A percentile compares a stretch with the other conserved stretches of the same genome.
Evolutionary conservation across 2,888 invertebrate species (phyloP).

Genomic region (Cerastis leucographa): DNA sequence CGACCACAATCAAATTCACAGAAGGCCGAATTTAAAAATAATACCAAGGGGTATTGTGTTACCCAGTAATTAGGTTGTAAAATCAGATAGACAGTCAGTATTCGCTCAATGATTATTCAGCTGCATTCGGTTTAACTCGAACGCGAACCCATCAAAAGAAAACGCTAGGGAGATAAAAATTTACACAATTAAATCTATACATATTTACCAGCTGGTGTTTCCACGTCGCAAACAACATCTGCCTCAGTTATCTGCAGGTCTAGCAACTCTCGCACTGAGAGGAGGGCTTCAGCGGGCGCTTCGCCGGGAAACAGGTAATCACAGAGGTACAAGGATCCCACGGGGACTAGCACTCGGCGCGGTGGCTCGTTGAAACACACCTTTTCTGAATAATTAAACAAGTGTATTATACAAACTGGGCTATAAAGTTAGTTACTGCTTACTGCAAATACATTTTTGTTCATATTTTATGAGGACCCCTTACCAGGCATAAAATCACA

Average conservation of each 20-base stretch:
- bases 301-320: slow-evolving; percentile 98
- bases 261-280: slow-evolving; percentile 95
- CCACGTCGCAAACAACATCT: slow-evolving; percentile 93
- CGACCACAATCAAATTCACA: neutral
- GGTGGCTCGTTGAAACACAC: slow-evolving; percentile 97
- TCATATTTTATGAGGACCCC: neutral
- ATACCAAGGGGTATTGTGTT: neutral
- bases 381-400: slow-evolving; percentile 88
- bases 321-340: slow-evolving; percentile 93
- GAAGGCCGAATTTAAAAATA: neutral
- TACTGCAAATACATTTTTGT: neutral
- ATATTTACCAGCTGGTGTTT: slow-evolving; percentile 93
- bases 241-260: slow-evolving; percentile 94
- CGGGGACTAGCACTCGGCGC: slow-evolving; percentile 94
- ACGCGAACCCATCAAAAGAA: neutral
- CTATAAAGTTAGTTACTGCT: neutral
- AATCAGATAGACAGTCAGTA: neutral
- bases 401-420: neutral
- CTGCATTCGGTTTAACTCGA: neutral
- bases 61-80: neutral
- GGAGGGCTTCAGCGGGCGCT: slow-evolving; percentile 94
- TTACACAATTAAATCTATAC: neutral
- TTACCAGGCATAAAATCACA: neutral
- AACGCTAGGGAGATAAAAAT: neutral
- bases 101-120: neutral